These are phyloP conservation scores for Aplocera efformata DNA, from an alignment of 2,888 invertebrate genomes.

Conservation along the genomic window DNA sequence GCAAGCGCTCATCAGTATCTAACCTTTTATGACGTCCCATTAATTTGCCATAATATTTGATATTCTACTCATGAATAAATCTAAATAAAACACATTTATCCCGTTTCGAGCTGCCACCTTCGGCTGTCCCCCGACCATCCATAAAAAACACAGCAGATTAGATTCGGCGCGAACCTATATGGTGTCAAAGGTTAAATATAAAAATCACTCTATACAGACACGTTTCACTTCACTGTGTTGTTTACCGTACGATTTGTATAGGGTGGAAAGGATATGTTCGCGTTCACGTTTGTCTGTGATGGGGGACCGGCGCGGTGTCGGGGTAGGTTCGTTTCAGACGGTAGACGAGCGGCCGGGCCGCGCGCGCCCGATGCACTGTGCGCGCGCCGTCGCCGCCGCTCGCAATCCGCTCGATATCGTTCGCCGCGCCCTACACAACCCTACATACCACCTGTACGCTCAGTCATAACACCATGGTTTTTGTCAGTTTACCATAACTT, in stretches of 20 bases:
- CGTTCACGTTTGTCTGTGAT: constrained; percentile 47
- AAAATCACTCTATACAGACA: constrained; percentile 10
- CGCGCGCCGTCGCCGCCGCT: constrained; percentile 49
- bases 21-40: constrained; percentile 11
- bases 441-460: constrained; percentile 72
- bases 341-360: constrained; percentile 56
- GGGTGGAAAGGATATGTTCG: constrained; percentile 33
- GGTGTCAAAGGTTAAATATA: constrained; percentile 25
- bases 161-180: constrained; percentile 7
- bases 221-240: constrained; percentile 26
- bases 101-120: background rate
- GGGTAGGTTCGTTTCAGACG: constrained; percentile 30
- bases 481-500: background rate
- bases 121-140: constrained; percentile 30
- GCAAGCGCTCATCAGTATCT: constrained; percentile 8
- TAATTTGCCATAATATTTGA: constrained; percentile 14
- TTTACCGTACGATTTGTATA: constrained; percentile 21
- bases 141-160: constrained; percentile 7
- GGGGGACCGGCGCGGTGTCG: constrained; percentile 29
- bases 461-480: constrained; percentile 68
- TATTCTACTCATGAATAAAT: constrained; percentile 11
- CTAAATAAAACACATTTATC: constrained; percentile 7
- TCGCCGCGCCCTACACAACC: constrained; percentile 64
- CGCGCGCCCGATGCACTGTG: constrained; percentile 57
- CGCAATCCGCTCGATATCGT: constrained; percentile 52